These are phyloP conservation scores for Clivina fossor DNA, from an alignment of 2,888 invertebrate genomes.

Conservation along the genomic window DNA sequence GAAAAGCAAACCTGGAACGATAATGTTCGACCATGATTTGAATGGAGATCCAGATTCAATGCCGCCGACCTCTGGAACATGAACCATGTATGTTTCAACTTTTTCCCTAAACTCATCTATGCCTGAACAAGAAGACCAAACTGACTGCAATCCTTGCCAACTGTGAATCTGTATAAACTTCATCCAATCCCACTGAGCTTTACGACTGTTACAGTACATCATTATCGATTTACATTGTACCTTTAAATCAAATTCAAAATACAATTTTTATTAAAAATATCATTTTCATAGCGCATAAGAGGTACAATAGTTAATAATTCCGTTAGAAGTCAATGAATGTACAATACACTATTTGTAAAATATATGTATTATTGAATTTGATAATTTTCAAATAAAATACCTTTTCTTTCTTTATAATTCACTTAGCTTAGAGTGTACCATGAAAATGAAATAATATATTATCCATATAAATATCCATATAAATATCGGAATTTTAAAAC, in stretches of 20 bases:
- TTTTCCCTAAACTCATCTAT: conserved; percentile 16
- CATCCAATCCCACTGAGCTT: conserved; percentile 70
- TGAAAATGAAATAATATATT: too few species aligned
- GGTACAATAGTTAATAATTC: too few species aligned
- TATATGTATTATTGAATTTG: too few species aligned
- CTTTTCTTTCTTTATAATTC: too few species aligned
- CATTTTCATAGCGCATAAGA: too few species aligned
- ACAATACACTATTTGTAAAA: too few species aligned
- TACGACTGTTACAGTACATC: conserved; percentile 66
- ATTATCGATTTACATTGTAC: conserved; percentile 53
- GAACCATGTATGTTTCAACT: conserved; percentile 6
- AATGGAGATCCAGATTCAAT: conserved; percentile 60
- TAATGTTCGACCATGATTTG: conserved; percentile 80
- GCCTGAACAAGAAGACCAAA: conserved; percentile 14
- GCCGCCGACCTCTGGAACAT: conserved; percentile 49
- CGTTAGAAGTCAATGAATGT: too few species aligned
- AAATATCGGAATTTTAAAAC: too few species aligned
- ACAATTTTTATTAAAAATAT: too few species aligned
- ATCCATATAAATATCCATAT: too few species aligned
- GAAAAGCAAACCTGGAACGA: conserved; percentile 80
- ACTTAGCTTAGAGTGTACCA: too few species aligned
- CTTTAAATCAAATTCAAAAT: conserved; percentile 46
- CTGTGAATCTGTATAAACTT: conserved; percentile 58
- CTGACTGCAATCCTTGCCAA: conserved; percentile 39
- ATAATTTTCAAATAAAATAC: too few species aligned